Conservation (phyloP, 1,140 invertebrate species). For the Bombus ignitus region DNA sequence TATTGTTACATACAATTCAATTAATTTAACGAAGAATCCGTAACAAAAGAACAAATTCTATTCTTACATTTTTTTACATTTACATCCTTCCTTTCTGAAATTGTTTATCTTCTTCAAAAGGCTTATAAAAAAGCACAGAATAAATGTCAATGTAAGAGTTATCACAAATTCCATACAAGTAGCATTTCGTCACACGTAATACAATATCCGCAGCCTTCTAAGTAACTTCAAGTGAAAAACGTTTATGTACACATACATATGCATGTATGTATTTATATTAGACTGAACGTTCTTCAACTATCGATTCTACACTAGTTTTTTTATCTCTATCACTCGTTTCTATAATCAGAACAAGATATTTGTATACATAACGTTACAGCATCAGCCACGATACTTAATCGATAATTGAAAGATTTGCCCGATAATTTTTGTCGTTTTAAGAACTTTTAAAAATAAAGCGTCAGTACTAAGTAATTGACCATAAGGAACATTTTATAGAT, state of each 20-base stretch:
- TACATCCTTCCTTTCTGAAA: background rate
- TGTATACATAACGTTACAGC: background rate
- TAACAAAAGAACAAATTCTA: background rate
- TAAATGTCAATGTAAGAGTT: slow-evolving; percentile 11
- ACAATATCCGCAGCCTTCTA: too few relatives aligned
- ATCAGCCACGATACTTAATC: background rate
- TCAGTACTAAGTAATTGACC: too few relatives aligned
- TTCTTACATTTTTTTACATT: background rate
- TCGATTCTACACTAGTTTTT: background rate
- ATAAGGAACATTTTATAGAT: too few relatives aligned
- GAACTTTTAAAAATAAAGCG: too few relatives aligned
- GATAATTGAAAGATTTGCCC: background rate
- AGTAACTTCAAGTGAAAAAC: background rate
- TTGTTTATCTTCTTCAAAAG: background rate
- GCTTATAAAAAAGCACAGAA: background rate
- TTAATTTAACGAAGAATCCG: background rate
- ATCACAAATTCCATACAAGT: slow-evolving; percentile 24
- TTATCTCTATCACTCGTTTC: background rate
- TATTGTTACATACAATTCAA: background rate
- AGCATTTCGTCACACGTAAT: background rate
- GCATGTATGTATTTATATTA: background rate
- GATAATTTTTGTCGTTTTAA: background rate
- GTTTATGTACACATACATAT: background rate
- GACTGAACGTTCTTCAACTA: slow-evolving; percentile 2
- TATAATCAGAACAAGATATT: slow-evolving; percentile 13